Conservation (phyloP, 1,140 invertebrate species). For the Pinna nobilis region DNA sequence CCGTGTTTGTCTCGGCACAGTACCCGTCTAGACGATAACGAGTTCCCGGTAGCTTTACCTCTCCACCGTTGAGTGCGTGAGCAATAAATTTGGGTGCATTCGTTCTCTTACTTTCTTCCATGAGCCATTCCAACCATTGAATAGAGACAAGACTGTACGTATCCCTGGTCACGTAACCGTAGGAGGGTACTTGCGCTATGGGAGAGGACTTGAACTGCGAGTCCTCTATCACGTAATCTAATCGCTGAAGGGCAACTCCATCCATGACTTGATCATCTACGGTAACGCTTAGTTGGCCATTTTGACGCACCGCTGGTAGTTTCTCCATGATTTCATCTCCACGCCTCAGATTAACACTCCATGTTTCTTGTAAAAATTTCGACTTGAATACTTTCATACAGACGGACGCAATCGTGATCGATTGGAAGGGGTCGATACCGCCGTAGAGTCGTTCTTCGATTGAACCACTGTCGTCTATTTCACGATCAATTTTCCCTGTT, state of each 20-base stretch:
- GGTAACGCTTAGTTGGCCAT: neutral
- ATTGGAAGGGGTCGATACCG: constrained; percentile 39
- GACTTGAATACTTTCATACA: constrained; percentile 38
- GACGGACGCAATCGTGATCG: constrained; percentile 38
- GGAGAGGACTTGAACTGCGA: constrained; percentile 5
- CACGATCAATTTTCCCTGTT: neutral
- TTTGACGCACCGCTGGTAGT: neutral
- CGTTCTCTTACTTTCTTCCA: neutral
- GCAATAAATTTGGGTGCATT: neutral
- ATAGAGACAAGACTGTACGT: constrained; percentile 10
- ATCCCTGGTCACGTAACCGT: neutral
- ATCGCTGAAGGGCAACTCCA: neutral
- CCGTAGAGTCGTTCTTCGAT: neutral
- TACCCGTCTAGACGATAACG: constrained; percentile 36
- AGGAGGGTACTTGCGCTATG: constrained; percentile 15
- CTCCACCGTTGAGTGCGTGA: constrained; percentile 40
- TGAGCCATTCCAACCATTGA: constrained; percentile 24
- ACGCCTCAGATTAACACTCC: constrained; percentile 19
- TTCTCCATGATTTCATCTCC: neutral
- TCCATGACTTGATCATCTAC: constrained; percentile 8
- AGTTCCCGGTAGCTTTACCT: constrained; percentile 18
- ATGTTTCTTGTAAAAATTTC: constrained; percentile 40
- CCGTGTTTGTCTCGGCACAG: constrained; percentile 21
- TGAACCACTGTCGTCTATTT: neutral
- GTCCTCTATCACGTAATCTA: constrained; percentile 13